phyloP scores from a whole-genome alignment of 2,888 invertebrate genomes.

The Thymelicus lineola region DNA sequence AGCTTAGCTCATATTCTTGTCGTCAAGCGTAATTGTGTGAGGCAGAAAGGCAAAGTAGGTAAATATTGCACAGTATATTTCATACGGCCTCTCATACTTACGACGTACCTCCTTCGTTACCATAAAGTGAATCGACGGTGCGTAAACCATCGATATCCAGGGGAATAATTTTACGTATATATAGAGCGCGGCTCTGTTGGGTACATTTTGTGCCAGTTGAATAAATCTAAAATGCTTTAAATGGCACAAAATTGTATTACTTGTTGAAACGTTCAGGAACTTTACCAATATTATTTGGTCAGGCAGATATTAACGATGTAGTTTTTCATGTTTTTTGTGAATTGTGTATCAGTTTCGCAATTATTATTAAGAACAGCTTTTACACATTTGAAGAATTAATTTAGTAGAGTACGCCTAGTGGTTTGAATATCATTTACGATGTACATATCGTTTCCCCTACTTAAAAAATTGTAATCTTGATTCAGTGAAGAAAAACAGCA shows the following conservation, averaged over 20 bases:
- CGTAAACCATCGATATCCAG: constrained; percentile 56
- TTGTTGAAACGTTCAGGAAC: not conserved
- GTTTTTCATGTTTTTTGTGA: not conserved
- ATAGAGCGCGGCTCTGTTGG: constrained; percentile 39
- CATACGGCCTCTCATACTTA: constrained; percentile 44
- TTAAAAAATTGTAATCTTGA: no score
- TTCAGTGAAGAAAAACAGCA: no score
- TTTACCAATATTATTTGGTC: constrained; percentile 1
- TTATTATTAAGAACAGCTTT: not conserved
- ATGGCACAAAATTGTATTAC: constrained; percentile 12
- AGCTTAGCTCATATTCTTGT: constrained; percentile 40
- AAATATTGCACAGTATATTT: constrained; percentile 45
- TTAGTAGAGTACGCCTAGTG: no score
- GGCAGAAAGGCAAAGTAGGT: constrained; percentile 38
- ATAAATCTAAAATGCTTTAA: constrained; percentile 27
- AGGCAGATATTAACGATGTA: no score
- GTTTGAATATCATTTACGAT: no score
- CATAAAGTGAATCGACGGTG: constrained; percentile 66
- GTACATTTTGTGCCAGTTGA: constrained; percentile 35
- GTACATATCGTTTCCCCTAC: no score
- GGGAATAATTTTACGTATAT: constrained; percentile 49
- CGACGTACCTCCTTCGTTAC: constrained; percentile 51
- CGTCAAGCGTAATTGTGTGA: constrained; percentile 43
- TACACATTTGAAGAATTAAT: no score
- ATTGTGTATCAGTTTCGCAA: not conserved